A percentile compares a stretch with the other conserved stretches of the same genome.
Conservation (phyloP, 2,888 invertebrate genomes). For the Ennomos erosarius region DNA sequence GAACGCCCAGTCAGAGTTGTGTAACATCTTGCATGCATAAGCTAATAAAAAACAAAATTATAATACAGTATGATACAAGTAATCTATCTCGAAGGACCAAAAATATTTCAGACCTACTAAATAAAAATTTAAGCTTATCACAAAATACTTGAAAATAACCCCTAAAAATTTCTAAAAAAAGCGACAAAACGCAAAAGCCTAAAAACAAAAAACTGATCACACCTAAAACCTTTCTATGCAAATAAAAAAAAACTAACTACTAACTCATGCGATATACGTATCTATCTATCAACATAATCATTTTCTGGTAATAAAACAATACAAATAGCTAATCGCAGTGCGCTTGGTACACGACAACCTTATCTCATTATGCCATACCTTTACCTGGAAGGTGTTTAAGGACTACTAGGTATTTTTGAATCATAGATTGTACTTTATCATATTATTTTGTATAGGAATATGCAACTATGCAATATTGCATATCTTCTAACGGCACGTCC, state of each 20-base stretch:
- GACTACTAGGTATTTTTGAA: constrained; percentile 8
- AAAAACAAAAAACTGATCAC: constrained; percentile 26
- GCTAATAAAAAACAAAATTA: constrained; percentile 21
- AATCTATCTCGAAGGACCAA: constrained; percentile 13
- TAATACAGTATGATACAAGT: background rate
- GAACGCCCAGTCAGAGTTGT: background rate
- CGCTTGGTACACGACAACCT: constrained; percentile 41
- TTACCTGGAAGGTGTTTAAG: constrained; percentile 16
- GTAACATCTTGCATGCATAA: constrained; percentile 25
- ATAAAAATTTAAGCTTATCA: constrained; percentile 8
- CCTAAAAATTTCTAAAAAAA: constrained; percentile 14
- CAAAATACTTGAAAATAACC: constrained; percentile 7
- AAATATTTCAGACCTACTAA: background rate
- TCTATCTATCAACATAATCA: constrained; percentile 14
- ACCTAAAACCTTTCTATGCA: constrained; percentile 36
- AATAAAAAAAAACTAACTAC: constrained; percentile 23
- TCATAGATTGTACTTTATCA: background rate
- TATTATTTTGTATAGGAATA: no score
- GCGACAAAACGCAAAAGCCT: constrained; percentile 16
- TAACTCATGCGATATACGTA: constrained; percentile 28
- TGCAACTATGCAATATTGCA: no score
- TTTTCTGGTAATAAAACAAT: constrained; percentile 22
- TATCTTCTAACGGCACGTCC: no score
- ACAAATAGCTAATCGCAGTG: constrained; percentile 21
- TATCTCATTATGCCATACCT: constrained; percentile 18